phyloP scores from a whole-genome alignment of 1,140 invertebrate genomes.

The Antheraea mylitta region DNA sequence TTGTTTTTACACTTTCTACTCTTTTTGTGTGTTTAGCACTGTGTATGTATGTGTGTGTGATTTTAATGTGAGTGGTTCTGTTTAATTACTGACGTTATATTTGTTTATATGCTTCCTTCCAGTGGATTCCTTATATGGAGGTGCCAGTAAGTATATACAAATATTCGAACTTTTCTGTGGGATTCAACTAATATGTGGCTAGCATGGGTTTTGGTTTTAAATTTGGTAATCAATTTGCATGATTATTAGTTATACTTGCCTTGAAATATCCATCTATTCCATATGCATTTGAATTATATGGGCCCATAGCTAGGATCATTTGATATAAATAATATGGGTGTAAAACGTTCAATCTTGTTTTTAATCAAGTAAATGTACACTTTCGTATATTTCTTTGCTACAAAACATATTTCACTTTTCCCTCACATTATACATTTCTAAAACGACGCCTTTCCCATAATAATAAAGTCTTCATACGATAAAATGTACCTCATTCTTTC shows the following conservation, averaged over 20 bases:
- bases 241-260: not conserved
- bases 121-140: slow-evolving; percentile 91
- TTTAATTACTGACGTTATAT: slow-evolving; percentile 55
- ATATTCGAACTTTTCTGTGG: not conserved
- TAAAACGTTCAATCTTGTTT: no score
- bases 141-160: slow-evolving; percentile 87
- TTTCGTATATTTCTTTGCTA: no score
- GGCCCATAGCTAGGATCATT: not conserved
- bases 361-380: no score
- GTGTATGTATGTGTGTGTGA: slow-evolving; percentile 30
- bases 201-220: not conserved
- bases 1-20: slow-evolving; percentile 20
- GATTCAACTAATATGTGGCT: not conserved
- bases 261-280: not conserved
- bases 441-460: not conserved
- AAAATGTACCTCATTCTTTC: not conserved
- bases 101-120: slow-evolving; percentile 74
- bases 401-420: no score
- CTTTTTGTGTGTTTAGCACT: slow-evolving; percentile 33
- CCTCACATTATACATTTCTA: not conserved
- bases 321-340: not conserved
- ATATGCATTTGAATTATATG: not conserved
- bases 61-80: not conserved
- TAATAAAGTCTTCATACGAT: not conserved
- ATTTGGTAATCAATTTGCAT: not conserved